A percentile compares a stretch with the other conserved stretches of the same genome.
These are phyloP conservation scores for Benitochromis conjunctus DNA, from an alignment of 2,113 vertebrate species.

Conservation along the genomic window DNA sequence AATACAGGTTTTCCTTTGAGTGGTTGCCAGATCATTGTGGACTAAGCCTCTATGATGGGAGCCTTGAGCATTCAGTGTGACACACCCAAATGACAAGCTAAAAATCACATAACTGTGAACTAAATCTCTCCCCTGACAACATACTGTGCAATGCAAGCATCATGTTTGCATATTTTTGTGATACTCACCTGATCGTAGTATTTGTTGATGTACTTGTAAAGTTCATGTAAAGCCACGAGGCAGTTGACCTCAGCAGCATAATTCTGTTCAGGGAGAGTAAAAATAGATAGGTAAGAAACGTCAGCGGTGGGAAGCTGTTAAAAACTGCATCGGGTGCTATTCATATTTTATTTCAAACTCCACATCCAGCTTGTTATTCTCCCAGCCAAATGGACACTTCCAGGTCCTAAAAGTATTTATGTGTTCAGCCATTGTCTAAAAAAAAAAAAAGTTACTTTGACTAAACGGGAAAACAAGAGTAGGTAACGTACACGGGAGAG, in stretches of 20 bases:
- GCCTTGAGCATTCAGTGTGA: background rate
- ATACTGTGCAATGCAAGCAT: background rate
- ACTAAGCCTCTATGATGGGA: background rate
- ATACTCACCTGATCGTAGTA: conserved; percentile 94
- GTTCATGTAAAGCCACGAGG: conserved; percentile 89
- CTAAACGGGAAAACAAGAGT: background rate
- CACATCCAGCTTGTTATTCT: background rate
- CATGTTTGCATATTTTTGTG: background rate
- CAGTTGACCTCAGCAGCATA: conserved; percentile 92
- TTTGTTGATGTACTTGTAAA: conserved; percentile 99
- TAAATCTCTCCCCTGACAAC: background rate
- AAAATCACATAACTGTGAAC: background rate
- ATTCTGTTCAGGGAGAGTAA: conserved; percentile 75
- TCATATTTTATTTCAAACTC: conserved; percentile 22
- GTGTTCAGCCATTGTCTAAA: background rate
- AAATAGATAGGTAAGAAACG: conserved; percentile 1
- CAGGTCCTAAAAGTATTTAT: background rate
- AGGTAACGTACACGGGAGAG: conserved; percentile 84
- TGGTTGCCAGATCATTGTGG: background rate
- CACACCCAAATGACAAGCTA: no score
- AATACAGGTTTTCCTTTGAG: background rate
- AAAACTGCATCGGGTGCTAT: conserved; percentile 5
- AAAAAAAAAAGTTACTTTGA: background rate
- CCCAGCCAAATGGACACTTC: background rate
- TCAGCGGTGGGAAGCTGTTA: background rate